phyloP scores from a whole-genome alignment of 2,888 invertebrate species.

The Microplitis deprimator region DNA sequence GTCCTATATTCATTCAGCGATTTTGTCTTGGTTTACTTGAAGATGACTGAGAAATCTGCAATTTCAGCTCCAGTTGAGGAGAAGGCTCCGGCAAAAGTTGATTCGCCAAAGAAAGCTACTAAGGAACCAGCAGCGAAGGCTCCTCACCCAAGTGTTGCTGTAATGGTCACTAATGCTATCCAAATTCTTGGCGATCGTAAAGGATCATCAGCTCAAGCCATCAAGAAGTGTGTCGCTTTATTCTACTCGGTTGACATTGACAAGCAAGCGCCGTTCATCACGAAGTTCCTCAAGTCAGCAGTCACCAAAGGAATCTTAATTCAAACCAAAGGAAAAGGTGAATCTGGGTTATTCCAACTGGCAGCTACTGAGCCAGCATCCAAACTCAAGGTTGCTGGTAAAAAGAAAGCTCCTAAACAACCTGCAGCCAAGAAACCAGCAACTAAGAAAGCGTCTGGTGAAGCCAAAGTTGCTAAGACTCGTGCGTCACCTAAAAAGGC shows the following conservation, averaged over 20 bases:
- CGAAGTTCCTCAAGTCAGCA: conserved; percentile 75
- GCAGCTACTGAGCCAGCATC: conserved; percentile 73
- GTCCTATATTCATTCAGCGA: no score
- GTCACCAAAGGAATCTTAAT: conserved; percentile 74
- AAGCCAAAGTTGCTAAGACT: no score
- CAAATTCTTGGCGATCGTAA: conserved; percentile 74
- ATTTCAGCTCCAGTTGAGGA: neutral
- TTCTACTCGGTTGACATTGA: conserved; percentile 76
- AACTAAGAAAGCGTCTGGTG: neutral
- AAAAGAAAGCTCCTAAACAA: conserved; percentile 58
- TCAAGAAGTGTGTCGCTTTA: conserved; percentile 77
- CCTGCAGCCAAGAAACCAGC: conserved; percentile 8
- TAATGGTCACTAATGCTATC: conserved; percentile 76
- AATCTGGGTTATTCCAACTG: conserved; percentile 73
- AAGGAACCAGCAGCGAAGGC: conserved; percentile 10
- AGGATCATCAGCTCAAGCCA: conserved; percentile 76
- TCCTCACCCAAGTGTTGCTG: conserved; percentile 73
- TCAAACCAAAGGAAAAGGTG: conserved; percentile 75
- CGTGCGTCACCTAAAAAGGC: neutral
- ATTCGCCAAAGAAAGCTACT: conserved; percentile 14
- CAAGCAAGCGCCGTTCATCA: conserved; percentile 75
- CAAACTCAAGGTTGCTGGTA: conserved; percentile 42
- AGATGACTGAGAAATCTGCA: conserved; percentile 33
- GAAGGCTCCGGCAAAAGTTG: neutral
- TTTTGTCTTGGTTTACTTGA: no score